Base-by-base conservation (phyloP, 2,888 invertebrate species). In the Metalampra italica region DNA sequence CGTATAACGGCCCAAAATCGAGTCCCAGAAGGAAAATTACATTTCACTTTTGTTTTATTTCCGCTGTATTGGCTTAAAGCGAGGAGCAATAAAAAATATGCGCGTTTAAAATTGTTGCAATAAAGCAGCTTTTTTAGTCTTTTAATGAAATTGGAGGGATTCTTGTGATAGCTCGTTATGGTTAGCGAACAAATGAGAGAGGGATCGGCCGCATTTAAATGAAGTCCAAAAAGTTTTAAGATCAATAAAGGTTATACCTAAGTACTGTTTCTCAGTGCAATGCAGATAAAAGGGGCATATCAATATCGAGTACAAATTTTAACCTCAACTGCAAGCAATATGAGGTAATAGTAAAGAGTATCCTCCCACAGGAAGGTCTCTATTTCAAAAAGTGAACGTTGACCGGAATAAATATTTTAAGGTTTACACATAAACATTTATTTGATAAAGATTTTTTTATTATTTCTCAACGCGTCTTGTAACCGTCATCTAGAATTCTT, bases 1-100 rank as follows among this genome's bases (percentile, higher is more conserved):
- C 61, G 56, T 62, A 60, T 60, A 62, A 58, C 47, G 59, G 54
- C 51, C 52, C 46, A 50, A 50, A 65, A 64, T 59, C 60, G 56
- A 64, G 60, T 59, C 56, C 53, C 50, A 49, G 47, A 64, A 59
- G 56, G 56, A 58, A 62, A 62, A 64, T 63, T 61, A 62, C 63
- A 55, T 62, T 67, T 66, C 56, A 62, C 57, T 61, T 58, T 61
- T 63, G 60, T 62, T 64, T 64, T 56, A 55, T 65, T 65, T 56
- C 54, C 56, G 47, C 55, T 62, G 54, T 61, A 66, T 63, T 60
- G 57, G 54, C 53, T 55, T 59, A 62, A 55, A 42, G 47, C 44
- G 51, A 47, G 53, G 41, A 47, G 49, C 55, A 57, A 60, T 61
- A 60, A 62, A 62, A 66, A 61, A 59, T 66, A 62, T 63, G 59